These are phyloP conservation scores for Onychomys torridus DNA, from an alignment of 2,797 vertebrate genomes.

Conservation along the genomic window DNA sequence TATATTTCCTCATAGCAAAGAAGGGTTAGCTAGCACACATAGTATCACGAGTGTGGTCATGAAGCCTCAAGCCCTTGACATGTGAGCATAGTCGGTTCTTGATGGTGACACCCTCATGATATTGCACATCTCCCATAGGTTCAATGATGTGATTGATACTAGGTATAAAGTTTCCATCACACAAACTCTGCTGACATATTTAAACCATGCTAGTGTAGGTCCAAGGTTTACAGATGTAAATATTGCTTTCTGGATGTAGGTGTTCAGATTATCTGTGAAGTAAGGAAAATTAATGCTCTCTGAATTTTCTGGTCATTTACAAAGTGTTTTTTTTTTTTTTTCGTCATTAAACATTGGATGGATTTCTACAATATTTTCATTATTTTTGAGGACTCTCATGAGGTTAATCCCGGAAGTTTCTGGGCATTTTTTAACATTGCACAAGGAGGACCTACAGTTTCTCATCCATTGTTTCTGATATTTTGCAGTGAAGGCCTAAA, in stretches of 20 bases:
- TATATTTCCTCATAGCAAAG: not conserved
- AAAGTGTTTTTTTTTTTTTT: not conserved
- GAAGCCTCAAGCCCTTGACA: not conserved
- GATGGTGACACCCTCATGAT: too few species aligned
- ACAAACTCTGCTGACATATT: not conserved
- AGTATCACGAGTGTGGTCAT: not conserved
- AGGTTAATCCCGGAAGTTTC: rapidly evolving
- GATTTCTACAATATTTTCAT: not conserved
- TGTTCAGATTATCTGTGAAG: not conserved
- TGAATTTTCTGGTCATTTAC: not conserved
- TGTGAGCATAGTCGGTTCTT: too few species aligned
- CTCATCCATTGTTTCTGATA: not conserved
- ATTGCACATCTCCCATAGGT: not conserved
- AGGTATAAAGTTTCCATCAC: not conserved
- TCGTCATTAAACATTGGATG: not conserved
- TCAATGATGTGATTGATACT: too few species aligned
- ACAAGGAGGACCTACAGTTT: not conserved
- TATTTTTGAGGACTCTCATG: not conserved
- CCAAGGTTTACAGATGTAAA: not conserved
- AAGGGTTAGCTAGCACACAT: not conserved
- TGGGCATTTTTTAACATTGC: not conserved
- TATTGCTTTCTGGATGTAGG: not conserved
- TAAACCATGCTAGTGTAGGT: not conserved
- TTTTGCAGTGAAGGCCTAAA: rapidly evolving
- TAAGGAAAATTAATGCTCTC: too few species aligned